Base-by-base conservation (phyloP, 37 sponge, comb jelly and placozoan species). In the Spongilla lacustris region DNA sequence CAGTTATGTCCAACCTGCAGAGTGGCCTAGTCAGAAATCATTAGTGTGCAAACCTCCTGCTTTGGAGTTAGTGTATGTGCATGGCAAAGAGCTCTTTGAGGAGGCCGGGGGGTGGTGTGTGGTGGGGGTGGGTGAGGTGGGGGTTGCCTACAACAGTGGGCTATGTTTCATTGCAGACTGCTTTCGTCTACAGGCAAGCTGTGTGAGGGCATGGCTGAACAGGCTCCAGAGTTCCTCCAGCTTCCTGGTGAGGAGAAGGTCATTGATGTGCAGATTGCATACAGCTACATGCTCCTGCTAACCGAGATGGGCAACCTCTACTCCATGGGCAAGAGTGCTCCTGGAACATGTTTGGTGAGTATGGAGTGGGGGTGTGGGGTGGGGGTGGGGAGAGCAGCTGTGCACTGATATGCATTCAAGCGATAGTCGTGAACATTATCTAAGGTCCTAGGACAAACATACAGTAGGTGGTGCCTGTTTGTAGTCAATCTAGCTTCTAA, bases 231-330 rank as follows among this genome's bases (percentile, higher is more conserved):
- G 41, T 68, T 75, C 29, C 25, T 90, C 68, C 23, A 66, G 21
- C 80, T 84, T 68, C 90, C 85, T 67, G 49, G 30, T 0, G 49
- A 92, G 31, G 88, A 72, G 49, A 80, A 74, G 66, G 71, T 87
- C 6, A 30, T 92, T 21, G 85, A 87, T 21, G 30, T 87, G 33
- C 41, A 78, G 74, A 68, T 70, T n/a, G 92, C 87, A 38, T 68
- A 81, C 33, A 67, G 71, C 13, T 87, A 88, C 74, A 82, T 81
- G 24, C 68, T 96, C n/a, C 86, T 86, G 21, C 81, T 96, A 11
- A 88, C 93, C 24, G 88, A 87, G 46, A 36, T 24, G 72, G 96
- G 93, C 11, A 76, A 87, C 68, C 91, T 95, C 29, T 92, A 93
- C 80, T 86, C 84, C 75, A 89, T 86, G 85, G 96, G 96, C 12